A percentile compares a stretch with the other conserved stretches of the same genome.
phyloP scores from a whole-genome alignment of 2,113 vertebrate genomes.

The Oryzias celebensis region DNA sequence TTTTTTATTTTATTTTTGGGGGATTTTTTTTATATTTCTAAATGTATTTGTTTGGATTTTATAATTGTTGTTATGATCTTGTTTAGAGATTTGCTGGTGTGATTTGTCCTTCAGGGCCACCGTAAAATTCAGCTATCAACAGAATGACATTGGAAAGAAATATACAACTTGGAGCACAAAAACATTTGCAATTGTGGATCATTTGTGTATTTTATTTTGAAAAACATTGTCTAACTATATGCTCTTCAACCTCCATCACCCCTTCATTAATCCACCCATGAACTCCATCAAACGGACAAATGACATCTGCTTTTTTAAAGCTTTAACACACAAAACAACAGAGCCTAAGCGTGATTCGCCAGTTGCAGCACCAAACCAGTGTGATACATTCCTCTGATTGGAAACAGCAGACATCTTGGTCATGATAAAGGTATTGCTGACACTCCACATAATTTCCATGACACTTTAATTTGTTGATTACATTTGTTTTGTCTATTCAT shows the following conservation, averaged over 20 bases:
- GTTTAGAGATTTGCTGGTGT: too few relatives aligned
- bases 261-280: conserved; percentile 15
- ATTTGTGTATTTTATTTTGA: too few relatives aligned
- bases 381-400: neutral
- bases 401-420: conserved; percentile 1
- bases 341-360: conserved; percentile 30
- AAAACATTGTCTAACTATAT: conserved; percentile 31
- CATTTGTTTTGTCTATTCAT: neutral
- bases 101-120: too few relatives aligned
- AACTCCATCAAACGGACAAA: conserved; percentile 66
- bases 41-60: too few relatives aligned
- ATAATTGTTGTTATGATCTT: too few relatives aligned
- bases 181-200: too few relatives aligned
- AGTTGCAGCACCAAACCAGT: conserved; percentile 63
- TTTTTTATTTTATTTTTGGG: too few relatives aligned
- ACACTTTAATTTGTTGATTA: neutral
- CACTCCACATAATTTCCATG: neutral
- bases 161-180: too few relatives aligned
- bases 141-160: too few relatives aligned
- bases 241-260: conserved; percentile 32
- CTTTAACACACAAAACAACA: conserved; percentile 66
- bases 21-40: too few relatives aligned
- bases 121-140: too few relatives aligned
- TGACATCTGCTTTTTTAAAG: conserved; percentile 74
- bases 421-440: neutral